A percentile compares a stretch with the other conserved stretches of the same genome.
Conservation (phyloP, 1,140 invertebrate genomes). For the Hyphantria cunea region DNA sequence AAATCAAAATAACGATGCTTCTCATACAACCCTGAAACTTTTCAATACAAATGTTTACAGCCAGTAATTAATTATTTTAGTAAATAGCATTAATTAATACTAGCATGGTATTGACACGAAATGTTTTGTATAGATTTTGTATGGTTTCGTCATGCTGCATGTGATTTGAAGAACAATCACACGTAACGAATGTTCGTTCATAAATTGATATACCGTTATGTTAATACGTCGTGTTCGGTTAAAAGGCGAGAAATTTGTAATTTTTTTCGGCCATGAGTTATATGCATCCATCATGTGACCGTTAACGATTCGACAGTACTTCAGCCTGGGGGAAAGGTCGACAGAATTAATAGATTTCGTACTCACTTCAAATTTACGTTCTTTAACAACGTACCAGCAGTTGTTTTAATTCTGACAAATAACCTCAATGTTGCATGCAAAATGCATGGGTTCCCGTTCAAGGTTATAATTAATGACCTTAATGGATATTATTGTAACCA, state of each 20-base stretch:
- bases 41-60: neutral
- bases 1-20: slow-evolving; percentile 13
- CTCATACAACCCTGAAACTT: slow-evolving; percentile 6
- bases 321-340: slow-evolving; percentile 24
- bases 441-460: neutral
- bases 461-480: neutral
- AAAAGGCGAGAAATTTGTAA: slow-evolving; percentile 64
- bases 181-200: slow-evolving; percentile 43
- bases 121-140: neutral
- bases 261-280: slow-evolving; percentile 45
- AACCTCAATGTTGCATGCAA: neutral
- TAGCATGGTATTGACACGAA: slow-evolving; percentile 27
- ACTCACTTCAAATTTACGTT: slow-evolving; percentile 6
- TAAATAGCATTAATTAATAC: slow-evolving; percentile 24
- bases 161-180: slow-evolving; percentile 25
- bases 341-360: slow-evolving; percentile 28
- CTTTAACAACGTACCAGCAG: neutral
- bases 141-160: slow-evolving; percentile 25
- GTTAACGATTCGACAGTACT: slow-evolving; percentile 33
- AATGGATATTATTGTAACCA: neutral
- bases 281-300: slow-evolving; percentile 42
- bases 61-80: slow-evolving; percentile 11
- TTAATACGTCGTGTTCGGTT: slow-evolving; percentile 51
- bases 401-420: slow-evolving; percentile 3
- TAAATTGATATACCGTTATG: slow-evolving; percentile 57